A percentile compares a stretch with the other conserved stretches of the same genome.
phyloP scores from a whole-genome alignment of 2,113 vertebrate genomes.

The Puntigrus tetrazona region DNA sequence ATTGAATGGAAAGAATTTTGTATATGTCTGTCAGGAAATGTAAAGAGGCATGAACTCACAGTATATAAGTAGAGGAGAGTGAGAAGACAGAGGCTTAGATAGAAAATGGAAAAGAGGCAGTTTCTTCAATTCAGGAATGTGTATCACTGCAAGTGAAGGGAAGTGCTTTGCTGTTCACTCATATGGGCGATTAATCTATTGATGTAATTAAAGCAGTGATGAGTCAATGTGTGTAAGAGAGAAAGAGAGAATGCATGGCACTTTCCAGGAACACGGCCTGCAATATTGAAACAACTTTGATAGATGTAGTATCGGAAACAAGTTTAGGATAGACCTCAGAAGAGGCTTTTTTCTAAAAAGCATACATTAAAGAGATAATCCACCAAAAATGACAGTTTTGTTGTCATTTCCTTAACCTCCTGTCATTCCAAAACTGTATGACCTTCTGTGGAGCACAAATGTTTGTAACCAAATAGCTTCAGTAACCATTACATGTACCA shows the following conservation, averaged over 20 bases:
- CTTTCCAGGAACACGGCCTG: slow-evolving; percentile 66
- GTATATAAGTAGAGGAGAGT: not conserved
- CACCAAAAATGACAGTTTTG: not conserved
- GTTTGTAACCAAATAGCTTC: no score
- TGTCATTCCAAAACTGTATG: not conserved
- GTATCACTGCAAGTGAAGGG: slow-evolving; percentile 46
- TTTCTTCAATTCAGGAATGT: slow-evolving; percentile 19
- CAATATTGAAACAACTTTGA: not conserved
- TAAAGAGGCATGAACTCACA: not conserved
- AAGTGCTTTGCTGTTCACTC: slow-evolving; percentile 45
- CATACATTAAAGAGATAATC: no score
- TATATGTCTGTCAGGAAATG: not conserved
- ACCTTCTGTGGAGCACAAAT: not conserved
- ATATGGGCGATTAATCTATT: slow-evolving; percentile 71
- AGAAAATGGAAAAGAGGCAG: slow-evolving; percentile 56
- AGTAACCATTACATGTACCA: not conserved
- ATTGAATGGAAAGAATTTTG: not conserved
- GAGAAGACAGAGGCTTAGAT: slow-evolving; percentile 3
- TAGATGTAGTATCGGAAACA: not conserved
- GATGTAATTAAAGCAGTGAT: slow-evolving; percentile 70
- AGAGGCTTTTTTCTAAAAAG: no score
- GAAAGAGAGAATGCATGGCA: slow-evolving; percentile 15
- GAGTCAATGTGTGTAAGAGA: slow-evolving; percentile 68
- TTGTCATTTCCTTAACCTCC: not conserved
- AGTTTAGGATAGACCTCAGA: not conserved